phyloP scores from a whole-genome alignment of 2,888 invertebrate genomes.

The Leuctra nigra region DNA sequence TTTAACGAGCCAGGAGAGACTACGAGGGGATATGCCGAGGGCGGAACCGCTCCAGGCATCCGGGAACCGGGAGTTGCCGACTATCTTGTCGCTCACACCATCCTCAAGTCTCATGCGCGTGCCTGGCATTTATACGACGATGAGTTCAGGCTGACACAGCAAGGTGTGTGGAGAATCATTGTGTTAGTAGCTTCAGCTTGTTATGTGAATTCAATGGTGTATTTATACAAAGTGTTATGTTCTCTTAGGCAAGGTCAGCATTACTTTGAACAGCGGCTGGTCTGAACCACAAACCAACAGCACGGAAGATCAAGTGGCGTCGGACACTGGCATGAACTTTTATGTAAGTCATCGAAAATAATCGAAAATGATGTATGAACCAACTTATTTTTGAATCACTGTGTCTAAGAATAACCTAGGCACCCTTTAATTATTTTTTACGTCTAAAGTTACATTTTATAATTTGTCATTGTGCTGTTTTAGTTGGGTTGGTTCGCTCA shows the following conservation, averaged over 20 bases:
- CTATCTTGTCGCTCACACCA: conserved; percentile 45
- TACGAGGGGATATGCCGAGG: conserved; percentile 10
- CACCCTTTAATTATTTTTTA: no score
- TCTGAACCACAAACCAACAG: conserved; percentile 19
- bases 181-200: no score
- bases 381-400: no score
- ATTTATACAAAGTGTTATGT: no score
- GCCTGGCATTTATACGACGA: conserved; percentile 37
- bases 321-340: conserved; percentile 12
- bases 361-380: no score
- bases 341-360: no score
- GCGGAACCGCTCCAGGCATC: conserved; percentile 14
- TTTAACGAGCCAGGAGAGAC: conserved; percentile 24
- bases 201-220: no score
- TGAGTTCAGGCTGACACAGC: conserved; percentile 32
- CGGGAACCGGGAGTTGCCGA: conserved; percentile 39
- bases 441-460: no score
- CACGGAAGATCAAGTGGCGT: conserved; percentile 19
- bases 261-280: conserved; percentile 23
- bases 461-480: no score
- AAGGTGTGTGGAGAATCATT: no score
- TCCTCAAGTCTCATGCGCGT: conserved; percentile 38
- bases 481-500: conserved; percentile 44
- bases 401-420: no score
- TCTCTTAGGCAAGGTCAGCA: conserved; percentile 22